These are phyloP conservation scores for Syrphus vitripennis DNA, from an alignment of 2,888 invertebrate species.

Conservation along the genomic window DNA sequence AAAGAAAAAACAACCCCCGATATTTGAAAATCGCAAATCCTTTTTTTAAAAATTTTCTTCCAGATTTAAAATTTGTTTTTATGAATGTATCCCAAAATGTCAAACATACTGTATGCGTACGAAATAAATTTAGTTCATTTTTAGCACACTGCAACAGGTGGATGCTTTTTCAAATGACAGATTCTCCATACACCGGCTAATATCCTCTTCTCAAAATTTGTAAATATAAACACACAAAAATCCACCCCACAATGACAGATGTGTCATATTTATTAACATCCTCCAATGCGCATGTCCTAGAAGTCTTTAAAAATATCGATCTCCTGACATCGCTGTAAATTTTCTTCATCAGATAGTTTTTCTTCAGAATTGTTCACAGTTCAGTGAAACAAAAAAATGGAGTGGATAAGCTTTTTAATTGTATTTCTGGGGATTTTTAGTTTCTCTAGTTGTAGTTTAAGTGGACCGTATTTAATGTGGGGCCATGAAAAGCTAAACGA, in stretches of 20 bases:
- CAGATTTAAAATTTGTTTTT: too few species aligned
- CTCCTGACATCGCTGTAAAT: constrained; percentile 38
- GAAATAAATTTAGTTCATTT: neutral
- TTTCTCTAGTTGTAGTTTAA: constrained; percentile 81
- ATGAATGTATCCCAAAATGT: neutral
- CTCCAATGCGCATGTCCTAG: constrained; percentile 63
- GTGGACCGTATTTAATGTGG: constrained; percentile 85
- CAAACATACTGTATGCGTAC: neutral
- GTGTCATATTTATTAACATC: constrained; percentile 37
- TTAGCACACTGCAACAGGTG: constrained; percentile 4
- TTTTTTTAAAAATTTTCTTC: too few species aligned
- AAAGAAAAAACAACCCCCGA: too few species aligned
- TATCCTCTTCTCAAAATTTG: neutral
- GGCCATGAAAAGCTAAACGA: constrained; percentile 82
- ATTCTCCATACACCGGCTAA: constrained; percentile 1
- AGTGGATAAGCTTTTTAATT: constrained; percentile 42
- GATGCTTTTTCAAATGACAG: neutral
- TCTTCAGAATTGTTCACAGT: neutral
- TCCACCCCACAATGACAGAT: constrained; percentile 52
- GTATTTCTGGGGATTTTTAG: constrained; percentile 73
- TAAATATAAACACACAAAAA: constrained; percentile 47
- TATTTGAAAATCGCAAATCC: too few species aligned
- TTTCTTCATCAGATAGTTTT: constrained; percentile 26
- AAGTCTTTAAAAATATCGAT: constrained; percentile 67
- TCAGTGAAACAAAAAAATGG: constrained; percentile 47